Evolutionary conservation across 2,113 vertebrate species (phyloP).

Genomic region (Speoplatyrhinus poulsoni): DNA sequence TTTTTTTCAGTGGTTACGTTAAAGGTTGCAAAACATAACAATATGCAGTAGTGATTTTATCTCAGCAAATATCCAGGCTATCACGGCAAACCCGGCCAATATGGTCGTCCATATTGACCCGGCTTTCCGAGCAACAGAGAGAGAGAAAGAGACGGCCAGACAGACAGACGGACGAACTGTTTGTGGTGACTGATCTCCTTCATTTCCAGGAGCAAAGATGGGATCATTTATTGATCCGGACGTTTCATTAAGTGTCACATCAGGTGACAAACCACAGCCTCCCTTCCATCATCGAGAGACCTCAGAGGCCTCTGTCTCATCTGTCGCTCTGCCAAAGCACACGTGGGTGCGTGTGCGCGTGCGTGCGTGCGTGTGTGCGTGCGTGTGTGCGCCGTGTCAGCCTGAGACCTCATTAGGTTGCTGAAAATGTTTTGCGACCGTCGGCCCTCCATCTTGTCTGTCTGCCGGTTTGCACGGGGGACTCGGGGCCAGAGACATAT

Average conservation of each 20-base stretch:
- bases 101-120: not conserved
- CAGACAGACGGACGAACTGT: conserved; percentile 5
- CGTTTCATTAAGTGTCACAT: conserved; percentile 72
- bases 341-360: conserved; percentile 9
- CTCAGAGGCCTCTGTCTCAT: conserved; percentile 10
- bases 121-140: not conserved
- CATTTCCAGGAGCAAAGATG: conserved; percentile 67
- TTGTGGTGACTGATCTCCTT: conserved; percentile 73
- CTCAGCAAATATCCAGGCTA: conserved; percentile 2
- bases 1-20: too few relatives aligned
- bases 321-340: conserved; percentile 27
- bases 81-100: conserved; percentile 19
- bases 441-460: too few relatives aligned
- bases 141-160: not conserved
- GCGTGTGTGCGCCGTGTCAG: not conserved
- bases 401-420: not conserved
- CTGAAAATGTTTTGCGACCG: too few relatives aligned
- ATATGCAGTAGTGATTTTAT: conserved; percentile 19
- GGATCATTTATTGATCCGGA: conserved; percentile 74
- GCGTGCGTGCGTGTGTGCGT: conserved; percentile 25
- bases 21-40: conserved; percentile 7
- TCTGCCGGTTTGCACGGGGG: too few relatives aligned
- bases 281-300: conserved; percentile 32
- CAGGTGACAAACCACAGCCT: conserved; percentile 56
- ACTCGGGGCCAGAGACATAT: too few relatives aligned